Base-by-base conservation (phyloP, 2,888 invertebrate genomes). In the Anoncus sp. region DNA sequence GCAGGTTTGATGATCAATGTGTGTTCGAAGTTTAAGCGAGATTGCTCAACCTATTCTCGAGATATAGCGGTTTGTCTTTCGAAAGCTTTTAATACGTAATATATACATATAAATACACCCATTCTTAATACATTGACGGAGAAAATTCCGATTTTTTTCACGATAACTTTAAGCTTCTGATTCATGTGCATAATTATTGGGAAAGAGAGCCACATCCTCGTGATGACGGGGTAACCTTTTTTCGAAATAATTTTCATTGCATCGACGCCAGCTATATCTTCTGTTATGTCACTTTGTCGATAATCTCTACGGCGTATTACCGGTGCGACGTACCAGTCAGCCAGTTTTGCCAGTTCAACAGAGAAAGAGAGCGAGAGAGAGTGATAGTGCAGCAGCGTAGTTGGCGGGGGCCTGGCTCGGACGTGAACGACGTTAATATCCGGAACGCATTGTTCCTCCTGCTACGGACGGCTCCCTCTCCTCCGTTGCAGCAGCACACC, bases 341-440 rank as follows among this genome's bases (percentile, higher is more conserved):
- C 62, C 62, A 55, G 45, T 45, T 71, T 63, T 40, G 45, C 51
- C 10, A 20, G 10, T 6, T 10, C 49, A 18, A n/a, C 7, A 10
- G 31, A 70, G n/a, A 27, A 35, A 47, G 12, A 43, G n/a, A 43
- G 45, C 22, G 14, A 53, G 72, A 62, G 75, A 47, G 55, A 53
- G 45, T 22, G 60, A 38, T 47, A 53, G 60, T 24, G 55, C 24
- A 45, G 45, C 18, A 16, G 57, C n/a, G 47, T 43, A 24, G 60
- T 16, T 20, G n/a, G 67, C 22, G 43, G 59, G 43, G 60, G 59
- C 59, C 77, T 79, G 77, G 69, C 65, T 69, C 59, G 71, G 67
- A 81, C 78, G 65, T 74, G 79, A 76, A 79, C 74, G 81, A 81
- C 76, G 79, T 81, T 81, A 81, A 81, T 81, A 81, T 81, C 81